Evolutionary conservation across 1,140 invertebrate species (phyloP).

Genomic region (Temnothorax curvispinosus): DNA sequence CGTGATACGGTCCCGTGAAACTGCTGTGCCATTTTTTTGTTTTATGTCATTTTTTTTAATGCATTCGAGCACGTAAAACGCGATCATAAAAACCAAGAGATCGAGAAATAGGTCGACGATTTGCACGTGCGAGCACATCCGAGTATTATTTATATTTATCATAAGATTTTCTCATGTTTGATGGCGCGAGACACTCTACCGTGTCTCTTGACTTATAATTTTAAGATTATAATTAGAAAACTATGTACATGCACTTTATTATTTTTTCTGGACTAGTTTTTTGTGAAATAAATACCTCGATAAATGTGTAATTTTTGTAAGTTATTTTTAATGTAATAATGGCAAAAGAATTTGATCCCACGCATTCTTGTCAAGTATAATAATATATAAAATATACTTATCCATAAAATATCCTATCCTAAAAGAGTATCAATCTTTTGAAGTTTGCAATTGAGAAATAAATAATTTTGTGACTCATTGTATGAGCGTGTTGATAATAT

Average conservation of each 20-base stretch:
- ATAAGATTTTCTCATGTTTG: too few relatives aligned
- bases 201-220: too few relatives aligned
- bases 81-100: constrained; percentile 1
- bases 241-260: too few relatives aligned
- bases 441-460: constrained; percentile 11
- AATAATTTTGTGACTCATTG: constrained; percentile 11
- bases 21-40: constrained; percentile 80
- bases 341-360: constrained; percentile 3
- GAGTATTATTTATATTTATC: neutral
- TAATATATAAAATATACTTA: neutral
- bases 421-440: neutral
- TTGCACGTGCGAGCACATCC: constrained; percentile 37
- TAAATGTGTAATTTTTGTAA: too few relatives aligned
- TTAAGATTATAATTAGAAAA: too few relatives aligned
- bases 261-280: too few relatives aligned
- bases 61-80: constrained; percentile 40
- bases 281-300: too few relatives aligned
- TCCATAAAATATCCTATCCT: too few relatives aligned
- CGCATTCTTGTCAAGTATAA: neutral
- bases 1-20: constrained; percentile 82
- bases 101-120: constrained; percentile 15
- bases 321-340: neutral
- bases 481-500: constrained; percentile 16
- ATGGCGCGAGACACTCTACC: too few relatives aligned
- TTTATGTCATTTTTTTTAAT: constrained; percentile 27